Conservation (phyloP, 2,113 vertebrate genomes). For the Psephotus haematonotus region DNA sequence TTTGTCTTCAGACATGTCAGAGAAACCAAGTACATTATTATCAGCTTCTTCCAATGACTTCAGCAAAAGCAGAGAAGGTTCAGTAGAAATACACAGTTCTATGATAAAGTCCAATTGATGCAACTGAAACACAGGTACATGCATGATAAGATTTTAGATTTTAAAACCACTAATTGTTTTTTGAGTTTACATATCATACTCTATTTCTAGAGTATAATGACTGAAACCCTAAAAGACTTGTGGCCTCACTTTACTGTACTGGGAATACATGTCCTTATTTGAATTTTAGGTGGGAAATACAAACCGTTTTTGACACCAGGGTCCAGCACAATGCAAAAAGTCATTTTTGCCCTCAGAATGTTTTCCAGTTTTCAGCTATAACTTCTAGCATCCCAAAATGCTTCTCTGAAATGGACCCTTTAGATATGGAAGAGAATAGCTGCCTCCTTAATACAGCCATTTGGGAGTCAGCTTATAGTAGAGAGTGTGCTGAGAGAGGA, state of each 20-base stretch:
- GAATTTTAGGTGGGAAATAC: neutral
- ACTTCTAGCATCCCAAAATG: neutral
- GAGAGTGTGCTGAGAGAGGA: neutral
- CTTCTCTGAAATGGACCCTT: neutral
- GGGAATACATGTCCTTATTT: neutral
- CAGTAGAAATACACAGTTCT: neutral
- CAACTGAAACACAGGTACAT: neutral
- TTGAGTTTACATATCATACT: neutral
- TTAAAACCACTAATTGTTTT: neutral
- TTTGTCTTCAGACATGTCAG: neutral
- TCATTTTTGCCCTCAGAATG: neutral
- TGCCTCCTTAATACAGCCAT: neutral
- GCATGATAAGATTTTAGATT: neutral
- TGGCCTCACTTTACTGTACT: accelerated
- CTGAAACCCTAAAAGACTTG: neutral
- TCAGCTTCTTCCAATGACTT: neutral
- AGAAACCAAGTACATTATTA: neutral
- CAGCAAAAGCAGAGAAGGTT: neutral
- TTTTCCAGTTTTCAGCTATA: neutral
- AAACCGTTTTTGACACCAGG: neutral
- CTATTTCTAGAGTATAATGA: neutral
- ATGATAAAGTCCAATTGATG: neutral
- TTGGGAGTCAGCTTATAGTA: neutral
- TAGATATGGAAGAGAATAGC: neutral
- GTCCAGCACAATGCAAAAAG: neutral